Base-by-base conservation (phyloP, 2,888 invertebrate genomes). In the Mythimna loreyi region DNA sequence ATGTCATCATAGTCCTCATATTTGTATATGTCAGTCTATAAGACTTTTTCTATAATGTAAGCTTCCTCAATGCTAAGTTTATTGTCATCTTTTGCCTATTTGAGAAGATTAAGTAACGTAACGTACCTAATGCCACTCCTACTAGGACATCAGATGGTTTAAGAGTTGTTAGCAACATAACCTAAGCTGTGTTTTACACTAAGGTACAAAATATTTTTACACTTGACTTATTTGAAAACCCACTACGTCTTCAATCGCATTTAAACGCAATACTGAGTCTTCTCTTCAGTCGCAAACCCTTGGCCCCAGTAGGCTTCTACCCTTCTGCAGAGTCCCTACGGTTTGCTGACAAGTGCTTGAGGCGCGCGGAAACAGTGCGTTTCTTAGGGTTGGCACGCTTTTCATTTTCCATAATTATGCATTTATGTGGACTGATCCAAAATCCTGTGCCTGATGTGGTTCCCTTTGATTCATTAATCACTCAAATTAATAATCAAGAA, bases 41-140 rank as follows among this genome's bases (percentile, higher is more conserved):
- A 40, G 66, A n/a, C 28, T 49, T 67, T 52, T 67, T 64, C 25
- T 49, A 47, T 75, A 69, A 75, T 23, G 64, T 64, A 76, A 80
- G 57, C 30, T 45, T 58, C 69, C 30, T 75, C 56, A 30, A 45
- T 28, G 43, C 47, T 23, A n/a, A 66, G 30, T 58, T 45, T 33
- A 67, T 11, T 9, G 36, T 36, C 36, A 23, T 49, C 25, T 9
- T 23, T 52, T 47, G 36, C 55, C 28, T 72, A 13, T 49, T 72
- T 43, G 43, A 40, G 3, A n/a, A 25, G 36, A 64, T 75, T 72
- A 25, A 40, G 45, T 56, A 72, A 78, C 49, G 45, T 56, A 72
- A 78, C 49, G 21, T 23, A 60, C 8, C 5, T 68, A 45, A 52
- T 30, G 30, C 43, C 25, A 28, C 49, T 55, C 33, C 13, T 50